These are phyloP conservation scores for Dromius quadrimaculatus DNA, from an alignment of 2,888 invertebrate species.

Conservation along the genomic window DNA sequence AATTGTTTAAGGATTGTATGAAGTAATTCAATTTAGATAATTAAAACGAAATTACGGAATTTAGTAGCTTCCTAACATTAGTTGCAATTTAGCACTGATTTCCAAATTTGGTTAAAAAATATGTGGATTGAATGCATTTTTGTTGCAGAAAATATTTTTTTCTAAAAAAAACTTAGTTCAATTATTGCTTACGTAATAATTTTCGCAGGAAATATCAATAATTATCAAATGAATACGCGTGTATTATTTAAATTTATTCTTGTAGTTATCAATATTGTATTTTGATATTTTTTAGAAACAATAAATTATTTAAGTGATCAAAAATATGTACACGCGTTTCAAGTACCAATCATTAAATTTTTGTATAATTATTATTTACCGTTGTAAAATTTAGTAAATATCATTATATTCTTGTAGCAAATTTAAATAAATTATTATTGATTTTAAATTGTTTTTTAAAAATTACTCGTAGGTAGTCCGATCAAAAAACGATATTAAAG, in stretches of 20 bases:
- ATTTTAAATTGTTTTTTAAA: conserved; percentile 16
- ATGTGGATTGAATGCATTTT: conserved; percentile 15
- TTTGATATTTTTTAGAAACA: conserved; percentile 9
- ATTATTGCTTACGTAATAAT: no score
- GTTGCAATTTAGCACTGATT: not conserved
- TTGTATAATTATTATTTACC: conserved; percentile 15
- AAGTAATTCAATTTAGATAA: conserved; percentile 15
- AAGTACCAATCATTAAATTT: conserved; percentile 13
- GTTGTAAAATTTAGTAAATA: conserved; percentile 15
- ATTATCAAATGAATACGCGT: no score
- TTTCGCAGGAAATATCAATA: no score
- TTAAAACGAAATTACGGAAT: not conserved
- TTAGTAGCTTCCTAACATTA: conserved; percentile 4
- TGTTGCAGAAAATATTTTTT: not conserved
- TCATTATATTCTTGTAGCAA: conserved; percentile 39
- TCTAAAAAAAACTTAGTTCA: no score
- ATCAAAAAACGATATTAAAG: no score
- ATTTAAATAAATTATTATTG: conserved; percentile 41
- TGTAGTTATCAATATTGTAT: conserved; percentile 26
- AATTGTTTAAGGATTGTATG: conserved; percentile 13
- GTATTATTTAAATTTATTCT: conserved; percentile 19
- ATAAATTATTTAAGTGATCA: conserved; percentile 4
- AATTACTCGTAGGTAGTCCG: no score
- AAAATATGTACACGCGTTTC: conserved; percentile 11
- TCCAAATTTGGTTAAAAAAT: conserved; percentile 8